phyloP scores from a whole-genome alignment of 2,113 vertebrate species.

The Trematomus loennbergii region DNA sequence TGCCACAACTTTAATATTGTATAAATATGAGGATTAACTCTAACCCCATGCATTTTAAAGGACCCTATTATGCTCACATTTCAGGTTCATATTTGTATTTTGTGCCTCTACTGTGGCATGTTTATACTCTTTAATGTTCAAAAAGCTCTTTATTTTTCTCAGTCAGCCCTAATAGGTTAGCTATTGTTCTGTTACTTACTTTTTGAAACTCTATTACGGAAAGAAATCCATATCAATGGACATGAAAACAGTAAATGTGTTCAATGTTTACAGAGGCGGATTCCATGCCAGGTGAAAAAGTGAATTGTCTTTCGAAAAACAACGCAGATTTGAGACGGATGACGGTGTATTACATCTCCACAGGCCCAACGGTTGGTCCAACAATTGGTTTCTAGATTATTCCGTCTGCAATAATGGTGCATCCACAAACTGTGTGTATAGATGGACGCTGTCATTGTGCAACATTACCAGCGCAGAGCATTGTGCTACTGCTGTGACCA shows the following conservation, averaged over 20 bases:
- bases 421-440: neutral
- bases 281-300: conserved; percentile 30
- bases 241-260: conserved; percentile 8
- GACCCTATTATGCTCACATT: too few species aligned
- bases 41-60: too few species aligned
- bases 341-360: conserved; percentile 1
- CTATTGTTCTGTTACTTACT: neutral
- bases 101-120: too few species aligned
- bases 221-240: conserved; percentile 16
- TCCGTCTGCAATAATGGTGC: conserved; percentile 5
- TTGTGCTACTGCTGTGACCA: neutral
- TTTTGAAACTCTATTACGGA: conserved; percentile 1
- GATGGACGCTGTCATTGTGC: neutral
- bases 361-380: conserved; percentile 3
- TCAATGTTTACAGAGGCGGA: neutral
- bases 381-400: neutral
- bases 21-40: too few species aligned
- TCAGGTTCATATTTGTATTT: too few species aligned
- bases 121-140: too few species aligned
- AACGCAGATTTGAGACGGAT: conserved; percentile 7
- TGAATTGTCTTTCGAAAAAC: conserved; percentile 10
- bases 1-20: too few species aligned
- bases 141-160: too few species aligned
- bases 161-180: too few species aligned
- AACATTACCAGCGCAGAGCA: neutral